phyloP scores from a whole-genome alignment of 2,888 invertebrate genomes.

The Trachelus troglodyta region DNA sequence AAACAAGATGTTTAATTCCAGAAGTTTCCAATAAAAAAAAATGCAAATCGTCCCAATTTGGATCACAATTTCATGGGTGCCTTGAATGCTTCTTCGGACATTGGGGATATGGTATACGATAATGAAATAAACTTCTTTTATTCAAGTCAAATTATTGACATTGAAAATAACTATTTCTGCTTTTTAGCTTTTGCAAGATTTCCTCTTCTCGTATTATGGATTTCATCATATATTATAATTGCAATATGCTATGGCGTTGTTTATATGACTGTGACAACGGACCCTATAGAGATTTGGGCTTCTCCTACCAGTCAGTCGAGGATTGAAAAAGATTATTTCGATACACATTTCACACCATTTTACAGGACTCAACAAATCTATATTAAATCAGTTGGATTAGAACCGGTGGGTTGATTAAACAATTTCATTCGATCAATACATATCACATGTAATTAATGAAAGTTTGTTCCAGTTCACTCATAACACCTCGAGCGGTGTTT shows the following conservation, averaged over 20 bases:
- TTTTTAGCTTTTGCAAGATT: slow-evolving; percentile 74
- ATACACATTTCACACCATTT: slow-evolving; percentile 88
- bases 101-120: slow-evolving; percentile 66
- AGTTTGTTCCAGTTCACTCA: slow-evolving; percentile 45
- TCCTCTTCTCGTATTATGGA: slow-evolving; percentile 74
- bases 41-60: too few species aligned
- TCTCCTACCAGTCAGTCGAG: slow-evolving; percentile 83
- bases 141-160: background rate
- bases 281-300: slow-evolving; percentile 96
- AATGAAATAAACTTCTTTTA: background rate
- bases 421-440: background rate
- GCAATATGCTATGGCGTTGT: slow-evolving; percentile 76
- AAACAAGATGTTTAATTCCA: too few species aligned
- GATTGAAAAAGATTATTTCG: slow-evolving; percentile 87
- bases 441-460: background rate
- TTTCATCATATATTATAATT: slow-evolving; percentile 73
- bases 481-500: slow-evolving; percentile 60
- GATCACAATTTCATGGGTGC: slow-evolving; percentile 36
- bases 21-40: too few species aligned
- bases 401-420: slow-evolving; percentile 63
- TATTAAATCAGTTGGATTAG: slow-evolving; percentile 74
- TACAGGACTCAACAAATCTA: slow-evolving; percentile 92
- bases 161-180: slow-evolving; percentile 14
- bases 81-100: slow-evolving; percentile 63
- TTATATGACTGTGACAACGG: slow-evolving; percentile 79